A percentile compares a stretch with the other conserved stretches of the same genome.
These are phyloP conservation scores for Chionodraco myersi DNA, from an alignment of 2,113 vertebrate genomes.

Conservation along the genomic window DNA sequence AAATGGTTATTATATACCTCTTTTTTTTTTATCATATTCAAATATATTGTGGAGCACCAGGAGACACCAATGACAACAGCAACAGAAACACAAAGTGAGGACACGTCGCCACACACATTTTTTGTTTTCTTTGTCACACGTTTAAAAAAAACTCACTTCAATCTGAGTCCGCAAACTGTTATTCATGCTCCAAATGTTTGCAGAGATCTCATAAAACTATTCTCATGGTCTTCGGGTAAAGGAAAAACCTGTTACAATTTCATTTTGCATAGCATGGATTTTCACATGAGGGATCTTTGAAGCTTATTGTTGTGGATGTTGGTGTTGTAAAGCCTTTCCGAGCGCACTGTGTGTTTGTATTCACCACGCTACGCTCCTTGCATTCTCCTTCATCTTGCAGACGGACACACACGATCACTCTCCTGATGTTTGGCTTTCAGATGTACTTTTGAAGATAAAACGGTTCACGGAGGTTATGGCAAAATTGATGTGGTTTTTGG, in stretches of 20 bases:
- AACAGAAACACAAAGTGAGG: slow-evolving; percentile 54
- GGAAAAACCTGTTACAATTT: slow-evolving; percentile 51
- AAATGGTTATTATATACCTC: slow-evolving; percentile 52
- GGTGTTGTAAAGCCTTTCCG: slow-evolving; percentile 44
- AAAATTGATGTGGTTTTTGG: slow-evolving; percentile 29
- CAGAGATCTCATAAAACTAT: slow-evolving; percentile 33
- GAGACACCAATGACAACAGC: slow-evolving; percentile 58
- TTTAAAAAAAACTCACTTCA: slow-evolving; percentile 39
- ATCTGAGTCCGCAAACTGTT: slow-evolving; percentile 51
- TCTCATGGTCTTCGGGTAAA: slow-evolving; percentile 5
- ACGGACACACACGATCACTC: slow-evolving; percentile 12
- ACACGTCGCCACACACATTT: slow-evolving; percentile 14
- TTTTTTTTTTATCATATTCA: slow-evolving; percentile 53
- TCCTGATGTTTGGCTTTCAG: slow-evolving; percentile 5
- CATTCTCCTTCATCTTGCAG: slow-evolving; percentile 9
- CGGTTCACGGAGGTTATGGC: not conserved
- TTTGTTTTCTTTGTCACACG: slow-evolving; percentile 22
- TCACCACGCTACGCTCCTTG: slow-evolving; percentile 11
- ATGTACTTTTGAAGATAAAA: slow-evolving; percentile 17
- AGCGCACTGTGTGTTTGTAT: slow-evolving; percentile 5
- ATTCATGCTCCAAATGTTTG: slow-evolving; percentile 53
- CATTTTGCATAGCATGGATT: slow-evolving; percentile 77
- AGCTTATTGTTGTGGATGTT: slow-evolving; percentile 49
- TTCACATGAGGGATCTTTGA: slow-evolving; percentile 61
- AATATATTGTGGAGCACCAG: slow-evolving; percentile 72